A percentile compares a stretch with the other conserved stretches of the same genome.
Conservation (phyloP, 2,113 vertebrate genomes). For the Megaleporinus macrocephalus region DNA sequence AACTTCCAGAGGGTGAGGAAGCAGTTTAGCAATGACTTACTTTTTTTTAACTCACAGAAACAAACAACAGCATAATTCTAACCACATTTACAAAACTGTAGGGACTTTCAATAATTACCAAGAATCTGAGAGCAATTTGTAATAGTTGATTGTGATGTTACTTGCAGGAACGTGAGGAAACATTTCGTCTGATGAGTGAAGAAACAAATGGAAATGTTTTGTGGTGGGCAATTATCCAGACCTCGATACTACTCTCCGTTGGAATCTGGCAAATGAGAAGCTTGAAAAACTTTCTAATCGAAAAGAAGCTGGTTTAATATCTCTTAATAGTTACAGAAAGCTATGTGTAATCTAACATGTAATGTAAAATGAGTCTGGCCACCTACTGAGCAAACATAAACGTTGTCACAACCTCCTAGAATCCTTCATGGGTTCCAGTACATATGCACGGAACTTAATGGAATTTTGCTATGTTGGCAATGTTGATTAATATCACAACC, state of each 20-base stretch:
- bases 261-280: constrained; percentile 92
- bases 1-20: constrained; percentile 86
- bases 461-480: too few relatives aligned
- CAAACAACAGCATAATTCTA: constrained; percentile 3
- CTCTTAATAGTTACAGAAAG: too few relatives aligned
- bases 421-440: too few relatives aligned
- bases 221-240: constrained; percentile 89
- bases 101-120: background rate
- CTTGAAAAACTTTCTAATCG: constrained; percentile 89
- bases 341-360: background rate
- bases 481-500: too few relatives aligned
- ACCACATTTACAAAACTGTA: background rate
- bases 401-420: too few relatives aligned
- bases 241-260: constrained; percentile 81
- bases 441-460: too few relatives aligned
- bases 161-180: constrained; percentile 86
- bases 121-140: background rate
- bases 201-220: constrained; percentile 86
- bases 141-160: constrained; percentile 39
- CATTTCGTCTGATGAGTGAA: constrained; percentile 87
- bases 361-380: too few relatives aligned
- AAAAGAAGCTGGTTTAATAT: constrained; percentile 89
- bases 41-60: too few relatives aligned
- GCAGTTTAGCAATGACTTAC: background rate
- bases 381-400: too few relatives aligned